These are phyloP conservation scores for Anguilla japonica DNA, from an alignment of 2,113 vertebrate species.

Conservation along the genomic window DNA sequence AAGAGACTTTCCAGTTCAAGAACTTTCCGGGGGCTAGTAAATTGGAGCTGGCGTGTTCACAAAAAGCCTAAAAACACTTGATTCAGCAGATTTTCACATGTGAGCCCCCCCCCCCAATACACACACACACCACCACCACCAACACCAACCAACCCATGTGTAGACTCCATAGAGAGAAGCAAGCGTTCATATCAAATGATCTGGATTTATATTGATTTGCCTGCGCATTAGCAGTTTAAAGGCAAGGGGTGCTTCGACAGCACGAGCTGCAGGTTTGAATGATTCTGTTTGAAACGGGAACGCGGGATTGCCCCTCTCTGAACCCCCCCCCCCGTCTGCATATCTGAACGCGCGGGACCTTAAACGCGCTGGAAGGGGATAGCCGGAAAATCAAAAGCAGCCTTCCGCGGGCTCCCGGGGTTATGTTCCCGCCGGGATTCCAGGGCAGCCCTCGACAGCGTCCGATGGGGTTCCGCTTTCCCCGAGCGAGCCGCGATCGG, in stretches of 20 bases:
- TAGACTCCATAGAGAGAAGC: constrained; percentile 70
- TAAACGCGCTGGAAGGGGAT: constrained; percentile 26
- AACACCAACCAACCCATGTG: too few relatives aligned
- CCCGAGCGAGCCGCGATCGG: background rate
- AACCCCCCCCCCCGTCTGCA: constrained; percentile 35
- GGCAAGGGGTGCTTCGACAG: constrained; percentile 72
- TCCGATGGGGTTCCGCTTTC: constrained; percentile 2
- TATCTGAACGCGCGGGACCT: constrained; percentile 59
- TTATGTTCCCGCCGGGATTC: constrained; percentile 29
- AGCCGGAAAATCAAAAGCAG: constrained; percentile 37
- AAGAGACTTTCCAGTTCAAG: constrained; percentile 74
- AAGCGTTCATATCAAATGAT: constrained; percentile 88
- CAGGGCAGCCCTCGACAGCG: background rate
- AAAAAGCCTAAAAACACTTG: constrained; percentile 84
- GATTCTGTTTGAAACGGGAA: constrained; percentile 85
- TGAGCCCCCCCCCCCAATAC: constrained; percentile 44
- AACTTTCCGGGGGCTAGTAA: constrained; percentile 82
- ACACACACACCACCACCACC: background rate
- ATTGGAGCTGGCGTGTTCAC: constrained; percentile 85
- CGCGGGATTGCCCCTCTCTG: constrained; percentile 52
- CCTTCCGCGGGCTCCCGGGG: constrained; percentile 9
- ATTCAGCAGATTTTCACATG: constrained; percentile 83
- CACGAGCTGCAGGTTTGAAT: constrained; percentile 71
- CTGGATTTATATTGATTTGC: constrained; percentile 88
- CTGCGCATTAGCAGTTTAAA: constrained; percentile 85